Conservation (phyloP, 2,888 invertebrate species). For the Lycophotia porphyrea region DNA sequence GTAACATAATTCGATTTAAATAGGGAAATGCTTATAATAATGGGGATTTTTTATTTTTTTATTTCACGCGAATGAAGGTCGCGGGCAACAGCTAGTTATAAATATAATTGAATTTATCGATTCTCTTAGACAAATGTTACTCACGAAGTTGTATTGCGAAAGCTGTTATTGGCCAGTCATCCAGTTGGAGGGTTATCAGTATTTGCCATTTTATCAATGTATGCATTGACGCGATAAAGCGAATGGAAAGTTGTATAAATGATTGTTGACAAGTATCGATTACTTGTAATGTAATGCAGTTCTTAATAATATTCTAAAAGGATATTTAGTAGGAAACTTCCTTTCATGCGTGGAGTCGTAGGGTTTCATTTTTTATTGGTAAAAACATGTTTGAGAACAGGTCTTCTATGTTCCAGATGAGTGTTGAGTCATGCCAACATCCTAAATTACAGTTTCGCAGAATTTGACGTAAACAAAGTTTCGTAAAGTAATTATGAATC, state of each 20-base stretch:
- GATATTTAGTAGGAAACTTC: background rate
- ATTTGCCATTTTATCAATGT: slow-evolving; percentile 61
- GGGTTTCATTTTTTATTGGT: slow-evolving; percentile 3
- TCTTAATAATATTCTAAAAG: slow-evolving; percentile 7
- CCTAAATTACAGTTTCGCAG: slow-evolving; percentile 44
- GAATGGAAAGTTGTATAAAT: slow-evolving; percentile 62
- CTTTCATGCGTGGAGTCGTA: background rate
- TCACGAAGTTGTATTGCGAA: slow-evolving; percentile 28
- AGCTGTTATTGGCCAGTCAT: slow-evolving; percentile 50
- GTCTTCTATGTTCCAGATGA: slow-evolving; percentile 16
- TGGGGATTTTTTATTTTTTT: too few species aligned
- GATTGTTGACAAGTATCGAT: slow-evolving; percentile 37
- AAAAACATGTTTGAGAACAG: slow-evolving; percentile 32
- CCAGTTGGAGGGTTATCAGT: slow-evolving; percentile 60
- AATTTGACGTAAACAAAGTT: slow-evolving; percentile 38
- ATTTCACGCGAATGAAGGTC: too few species aligned
- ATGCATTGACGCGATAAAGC: slow-evolving; percentile 56
- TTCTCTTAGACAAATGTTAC: slow-evolving; percentile 18
- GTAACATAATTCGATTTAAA: too few species aligned
- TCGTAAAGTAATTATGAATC: slow-evolving; percentile 32
- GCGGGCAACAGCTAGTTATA: too few species aligned
- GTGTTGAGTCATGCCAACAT: slow-evolving; percentile 43
- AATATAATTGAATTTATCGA: slow-evolving; percentile 7
- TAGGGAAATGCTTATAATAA: too few species aligned
- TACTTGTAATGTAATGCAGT: background rate